Evolutionary conservation across 2,797 vertebrate species (phyloP).

Genomic region (Australoheros facetus): DNA sequence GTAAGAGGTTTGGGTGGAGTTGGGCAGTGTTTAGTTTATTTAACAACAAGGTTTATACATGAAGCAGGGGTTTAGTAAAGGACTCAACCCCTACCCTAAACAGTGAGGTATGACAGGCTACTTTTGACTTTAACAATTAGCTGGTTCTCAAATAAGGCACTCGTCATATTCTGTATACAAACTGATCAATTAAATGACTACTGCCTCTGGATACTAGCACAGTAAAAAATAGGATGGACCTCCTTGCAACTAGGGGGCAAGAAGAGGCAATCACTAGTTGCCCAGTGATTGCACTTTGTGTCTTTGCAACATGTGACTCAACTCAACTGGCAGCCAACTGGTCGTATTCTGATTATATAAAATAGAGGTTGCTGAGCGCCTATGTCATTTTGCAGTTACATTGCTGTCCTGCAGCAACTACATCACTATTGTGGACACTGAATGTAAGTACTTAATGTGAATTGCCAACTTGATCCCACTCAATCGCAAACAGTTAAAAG

Average conservation of each 20-base stretch:
- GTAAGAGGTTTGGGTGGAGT: no score
- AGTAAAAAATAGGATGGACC: no score
- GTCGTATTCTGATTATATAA: background rate
- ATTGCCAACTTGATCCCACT: background rate
- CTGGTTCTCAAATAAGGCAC: background rate
- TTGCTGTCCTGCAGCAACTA: background rate
- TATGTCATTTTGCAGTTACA: background rate
- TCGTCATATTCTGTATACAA: no score
- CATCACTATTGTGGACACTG: background rate
- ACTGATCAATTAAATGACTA: background rate
- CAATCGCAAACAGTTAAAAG: background rate
- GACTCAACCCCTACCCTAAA: background rate
- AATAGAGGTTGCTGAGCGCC: background rate
- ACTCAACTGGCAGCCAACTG: background rate
- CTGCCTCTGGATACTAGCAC: background rate
- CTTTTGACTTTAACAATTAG: background rate
- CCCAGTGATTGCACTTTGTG: fast-evolving
- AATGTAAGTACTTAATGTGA: background rate
- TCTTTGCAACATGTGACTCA: background rate
- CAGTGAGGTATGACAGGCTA: background rate
- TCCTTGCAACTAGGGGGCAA: no score
- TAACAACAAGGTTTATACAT: background rate
- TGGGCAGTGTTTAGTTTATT: background rate
- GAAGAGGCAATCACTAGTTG: background rate
- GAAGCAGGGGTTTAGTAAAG: background rate